These are phyloP conservation scores for Prenolepis imparis DNA, from an alignment of 2,888 invertebrate species.

Conservation along the genomic window DNA sequence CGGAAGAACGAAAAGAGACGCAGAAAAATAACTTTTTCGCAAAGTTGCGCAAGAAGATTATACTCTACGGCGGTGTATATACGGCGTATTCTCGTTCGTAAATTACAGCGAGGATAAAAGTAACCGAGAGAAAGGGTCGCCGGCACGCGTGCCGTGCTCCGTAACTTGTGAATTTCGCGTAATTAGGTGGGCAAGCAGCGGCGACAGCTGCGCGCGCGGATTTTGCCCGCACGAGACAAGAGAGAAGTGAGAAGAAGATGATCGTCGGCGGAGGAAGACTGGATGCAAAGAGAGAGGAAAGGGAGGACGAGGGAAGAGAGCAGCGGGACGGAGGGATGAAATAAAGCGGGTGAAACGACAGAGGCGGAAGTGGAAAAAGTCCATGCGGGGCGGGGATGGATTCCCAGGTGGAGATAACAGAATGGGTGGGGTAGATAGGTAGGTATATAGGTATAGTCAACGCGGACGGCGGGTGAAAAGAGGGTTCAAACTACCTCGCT, in stretches of 20 bases:
- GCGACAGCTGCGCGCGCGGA: slow-evolving; percentile 67
- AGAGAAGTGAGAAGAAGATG: slow-evolving; percentile 46
- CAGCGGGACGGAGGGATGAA: slow-evolving; percentile 41
- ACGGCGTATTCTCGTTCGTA: slow-evolving; percentile 55
- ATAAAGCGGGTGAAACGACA: slow-evolving; percentile 43
- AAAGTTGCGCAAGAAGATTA: slow-evolving; percentile 18
- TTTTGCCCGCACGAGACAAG: slow-evolving; percentile 60
- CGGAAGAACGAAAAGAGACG: slow-evolving; percentile 13
- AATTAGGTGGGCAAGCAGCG: slow-evolving; percentile 83
- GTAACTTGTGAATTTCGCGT: slow-evolving; percentile 83
- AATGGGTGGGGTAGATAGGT: slow-evolving; percentile 28
- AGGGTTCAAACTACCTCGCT: slow-evolving; percentile 80
- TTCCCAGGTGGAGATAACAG: slow-evolving; percentile 29
- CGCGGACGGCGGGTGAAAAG: slow-evolving; percentile 61
- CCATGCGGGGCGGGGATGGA: slow-evolving; percentile 5
- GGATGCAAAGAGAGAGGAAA: slow-evolving; percentile 23
- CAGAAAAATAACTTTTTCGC: slow-evolving; percentile 13
- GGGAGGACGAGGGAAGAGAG: neutral
- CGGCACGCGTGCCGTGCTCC: slow-evolving; percentile 60
- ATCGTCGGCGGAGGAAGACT: neutral
- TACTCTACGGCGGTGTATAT: neutral
- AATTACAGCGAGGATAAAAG: slow-evolving; percentile 77
- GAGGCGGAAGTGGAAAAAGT: slow-evolving; percentile 50
- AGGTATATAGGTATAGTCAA: slow-evolving; percentile 14
- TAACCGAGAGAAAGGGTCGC: slow-evolving; percentile 58